Percentiles rank a stretch among this genome's conserved stretches.
Evolutionary conservation across 2,797 vertebrate genomes (phyloP).

Genomic region (Salmo trutta): DNA sequence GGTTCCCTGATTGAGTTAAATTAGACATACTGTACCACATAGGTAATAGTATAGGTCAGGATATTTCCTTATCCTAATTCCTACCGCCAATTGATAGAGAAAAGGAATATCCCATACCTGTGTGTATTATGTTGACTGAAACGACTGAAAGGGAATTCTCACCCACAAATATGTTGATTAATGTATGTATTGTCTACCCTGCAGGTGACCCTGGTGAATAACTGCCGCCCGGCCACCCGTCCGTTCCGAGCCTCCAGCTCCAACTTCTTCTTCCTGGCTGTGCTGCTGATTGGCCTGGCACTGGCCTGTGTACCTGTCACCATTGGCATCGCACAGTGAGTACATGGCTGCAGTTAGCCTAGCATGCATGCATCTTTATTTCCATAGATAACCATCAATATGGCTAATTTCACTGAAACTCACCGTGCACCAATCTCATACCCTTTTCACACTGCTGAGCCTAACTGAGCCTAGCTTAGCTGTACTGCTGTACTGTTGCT

Average conservation of each 20-base stretch:
- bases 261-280: conserved; percentile 91
- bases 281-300: conserved; percentile 87
- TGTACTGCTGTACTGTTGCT: too few relatives aligned
- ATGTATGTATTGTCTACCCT: neutral
- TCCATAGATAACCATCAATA: too few relatives aligned
- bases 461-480: too few relatives aligned
- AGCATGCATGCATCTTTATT: neutral
- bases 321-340: conserved; percentile 87
- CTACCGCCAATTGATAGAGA: neutral
- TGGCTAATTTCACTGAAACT: too few relatives aligned
- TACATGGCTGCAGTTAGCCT: conserved; percentile 23
- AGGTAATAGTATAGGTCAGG: too few relatives aligned
- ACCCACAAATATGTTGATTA: neutral
- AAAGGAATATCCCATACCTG: neutral
- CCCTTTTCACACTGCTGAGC: neutral
- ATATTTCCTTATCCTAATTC: too few relatives aligned
- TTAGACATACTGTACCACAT: too few relatives aligned
- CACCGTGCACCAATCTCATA: too few relatives aligned
- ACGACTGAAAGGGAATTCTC: neutral
- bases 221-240: conserved; percentile 83
- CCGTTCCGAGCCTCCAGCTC: conserved; percentile 92
- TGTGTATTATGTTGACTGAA: neutral
- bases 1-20: too few relatives aligned
- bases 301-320: conserved; percentile 85
- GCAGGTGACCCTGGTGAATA: conserved; percentile 85